A percentile compares a stretch with the other conserved stretches of the same genome.
Evolutionary conservation across 2,888 invertebrate genomes (phyloP).

Genomic region (Drosophila robusta): DNA sequence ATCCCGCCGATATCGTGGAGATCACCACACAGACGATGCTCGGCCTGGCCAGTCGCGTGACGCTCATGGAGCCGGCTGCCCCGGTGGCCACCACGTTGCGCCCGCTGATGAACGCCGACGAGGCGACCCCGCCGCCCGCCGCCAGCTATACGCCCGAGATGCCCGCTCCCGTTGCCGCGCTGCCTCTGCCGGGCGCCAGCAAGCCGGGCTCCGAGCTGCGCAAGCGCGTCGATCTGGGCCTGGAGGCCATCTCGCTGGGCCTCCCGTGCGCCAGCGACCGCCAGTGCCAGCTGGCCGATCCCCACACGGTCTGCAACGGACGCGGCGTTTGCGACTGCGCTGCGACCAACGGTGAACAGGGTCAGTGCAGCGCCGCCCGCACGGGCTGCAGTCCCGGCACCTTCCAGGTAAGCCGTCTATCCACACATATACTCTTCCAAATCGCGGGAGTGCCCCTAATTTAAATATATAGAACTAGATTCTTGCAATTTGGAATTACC

Average conservation of each 20-base stretch:
- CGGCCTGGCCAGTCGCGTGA: conserved; percentile 84
- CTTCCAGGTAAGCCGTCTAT: conserved; percentile 88
- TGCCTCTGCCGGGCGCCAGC: conserved; percentile 38
- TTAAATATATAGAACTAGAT: no score
- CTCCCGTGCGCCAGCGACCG: conserved; percentile 90
- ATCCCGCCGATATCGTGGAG: conserved; percentile 80
- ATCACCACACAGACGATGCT: conserved; percentile 85
- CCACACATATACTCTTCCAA: no score
- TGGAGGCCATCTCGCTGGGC: conserved; percentile 89
- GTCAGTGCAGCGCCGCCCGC: conserved; percentile 89
- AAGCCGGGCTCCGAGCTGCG: conserved; percentile 80
- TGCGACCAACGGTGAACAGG: conserved; percentile 87
- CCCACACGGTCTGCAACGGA: conserved; percentile 89
- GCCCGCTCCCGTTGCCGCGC: conserved; percentile 6
- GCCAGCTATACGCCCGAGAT: conserved; percentile 30
- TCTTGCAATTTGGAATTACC: no score
- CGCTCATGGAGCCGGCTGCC: conserved; percentile 86
- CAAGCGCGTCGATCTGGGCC: conserved; percentile 84
- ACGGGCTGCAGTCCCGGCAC: conserved; percentile 94
- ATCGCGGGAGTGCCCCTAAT: no score
- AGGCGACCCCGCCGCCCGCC: conserved; percentile 71
- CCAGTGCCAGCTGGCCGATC: conserved; percentile 93
- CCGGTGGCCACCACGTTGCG: conserved; percentile 80
- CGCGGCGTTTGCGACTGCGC: conserved; percentile 90
- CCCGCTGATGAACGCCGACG: conserved; percentile 70